Evolutionary conservation across 2,113 vertebrate species (phyloP), one percentile per base, ranked within the genome.

Genomic region (Anseranas semipalmata): DNA sequence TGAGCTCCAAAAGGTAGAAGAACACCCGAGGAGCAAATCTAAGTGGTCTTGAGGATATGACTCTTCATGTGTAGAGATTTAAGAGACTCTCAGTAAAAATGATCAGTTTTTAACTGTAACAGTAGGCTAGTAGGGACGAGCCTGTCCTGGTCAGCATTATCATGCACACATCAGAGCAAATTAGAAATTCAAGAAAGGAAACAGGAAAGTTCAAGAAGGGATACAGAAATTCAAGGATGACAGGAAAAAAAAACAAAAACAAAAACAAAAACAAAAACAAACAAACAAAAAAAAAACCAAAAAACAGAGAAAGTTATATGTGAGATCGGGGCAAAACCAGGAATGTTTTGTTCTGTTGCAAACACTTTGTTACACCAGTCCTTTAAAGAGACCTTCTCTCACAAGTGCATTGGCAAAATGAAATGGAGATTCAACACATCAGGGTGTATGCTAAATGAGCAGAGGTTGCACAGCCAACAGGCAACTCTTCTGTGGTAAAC

Each of bases 271-370:
- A n/a, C n/a, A n/a, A n/a, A n/a, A n/a, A n/a, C n/a, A n/a, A n/a
- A n/a, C n/a, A n/a, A n/a, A n/a, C n/a, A n/a, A n/a, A n/a, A n/a
- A n/a, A n/a, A n/a, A n/a, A n/a, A n/a, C n/a, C n/a, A 53, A 63
- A 56, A 48, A 41, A 1, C 28, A 43, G 13, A 71, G 27, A 65
- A 85, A 50, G 19, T 11, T 52, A 2, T 27, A 32, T 0, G 0
- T 59, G 15, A 72, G 7, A 39, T 4, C 28, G 25, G 24, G 10
- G 1, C 2, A 75, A 90, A 82, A 9, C 2, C 17, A 35, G 4
- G 15, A 21, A 65, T 8, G 9, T 63, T 87, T 79, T 37, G 60
- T 9, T 65, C 9, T 52, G 4, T n/a, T 86, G 39, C 3, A 46
- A 73, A 60, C 12, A 20, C 5, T 85, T 7, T 5, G 9, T 63